Evolutionary conservation across 2,113 vertebrate genomes (phyloP).

Genomic region (Crotalus tigris): DNA sequence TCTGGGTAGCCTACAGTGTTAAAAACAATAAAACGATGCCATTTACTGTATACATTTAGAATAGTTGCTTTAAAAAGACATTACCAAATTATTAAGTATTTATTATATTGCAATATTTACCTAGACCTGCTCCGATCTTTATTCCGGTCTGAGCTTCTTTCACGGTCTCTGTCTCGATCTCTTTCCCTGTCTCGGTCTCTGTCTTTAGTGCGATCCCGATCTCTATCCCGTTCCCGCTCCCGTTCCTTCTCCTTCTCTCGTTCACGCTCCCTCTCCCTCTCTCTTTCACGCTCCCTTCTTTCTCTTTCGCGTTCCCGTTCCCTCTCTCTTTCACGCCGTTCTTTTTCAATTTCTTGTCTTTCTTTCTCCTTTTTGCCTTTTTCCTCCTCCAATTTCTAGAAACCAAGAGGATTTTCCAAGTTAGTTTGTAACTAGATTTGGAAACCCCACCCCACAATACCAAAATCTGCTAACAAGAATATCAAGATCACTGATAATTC

Average conservation of each 20-base stretch:
- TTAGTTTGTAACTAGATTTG: slow-evolving; percentile 58
- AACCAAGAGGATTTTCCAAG: slow-evolving; percentile 80
- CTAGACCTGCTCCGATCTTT: slow-evolving; percentile 88
- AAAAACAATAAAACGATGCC: not conserved
- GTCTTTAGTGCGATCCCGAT: slow-evolving; percentile 81
- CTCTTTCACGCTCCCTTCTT: slow-evolving; percentile 89
- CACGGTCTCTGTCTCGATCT: slow-evolving; percentile 83
- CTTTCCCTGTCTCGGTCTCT: slow-evolving; percentile 83
- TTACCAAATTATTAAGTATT: not conserved
- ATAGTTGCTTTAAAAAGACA: not conserved
- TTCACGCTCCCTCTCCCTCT: slow-evolving; percentile 88
- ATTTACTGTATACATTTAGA: not conserved
- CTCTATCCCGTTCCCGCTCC: slow-evolving; percentile 86
- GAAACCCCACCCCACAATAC: slow-evolving; percentile 60
- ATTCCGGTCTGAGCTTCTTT: slow-evolving; percentile 80
- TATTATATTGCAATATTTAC: slow-evolving; percentile 57
- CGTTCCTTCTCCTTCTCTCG: slow-evolving; percentile 83
- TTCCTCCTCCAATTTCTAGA: slow-evolving; percentile 98
- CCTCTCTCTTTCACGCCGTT: slow-evolving; percentile 93
- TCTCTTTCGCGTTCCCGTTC: slow-evolving; percentile 94
- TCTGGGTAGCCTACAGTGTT: not conserved
- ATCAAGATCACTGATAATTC: slow-evolving; percentile 66
- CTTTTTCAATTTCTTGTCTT: slow-evolving; percentile 91
- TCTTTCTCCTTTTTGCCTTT: slow-evolving; percentile 98
- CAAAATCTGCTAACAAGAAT: slow-evolving; percentile 66